Evolutionary conservation across 2,113 vertebrate species (phyloP), one percentile per base, ranked within the genome.

Genomic region (Pangasianodon gigas): DNA sequence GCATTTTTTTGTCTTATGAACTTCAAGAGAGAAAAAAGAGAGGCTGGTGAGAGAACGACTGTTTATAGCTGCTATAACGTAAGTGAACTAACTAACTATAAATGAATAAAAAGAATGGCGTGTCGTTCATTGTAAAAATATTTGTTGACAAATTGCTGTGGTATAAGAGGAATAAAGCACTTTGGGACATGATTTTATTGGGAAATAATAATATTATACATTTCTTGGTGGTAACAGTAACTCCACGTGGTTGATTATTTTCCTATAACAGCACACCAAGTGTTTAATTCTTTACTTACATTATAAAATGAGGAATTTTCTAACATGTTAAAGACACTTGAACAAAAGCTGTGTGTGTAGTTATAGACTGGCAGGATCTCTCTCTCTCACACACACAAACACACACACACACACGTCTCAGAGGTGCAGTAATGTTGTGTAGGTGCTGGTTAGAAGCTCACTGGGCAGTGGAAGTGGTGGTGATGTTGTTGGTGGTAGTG

Each of bases 331-430:
- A 71, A 71, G 69, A 29, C 10, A 11, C 26, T n/a, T 6, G n/a
- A 71, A n/a, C 11, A 48, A 79, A 79, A 79, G 75, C 46, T 79
- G 77, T 80, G 46, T 75, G 71, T 74, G 13, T 37, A 74, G 69
- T 8, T 77, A 51, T 26, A 52, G 46, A n/a, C 26, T 52, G 26
- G 29, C 46, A 51, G 44, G 24, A 48, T 46, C 29, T 52, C 32
- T 29, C 58, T 41, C 41, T 48, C 60, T 58, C 79, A 67, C 77
- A 82, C 87, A 37, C 87, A 88, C 69, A 44, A 19, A 3, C 41
- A 24, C 32, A 44, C 46, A 29, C 24, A 51, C 13, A 80, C 77
- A 51, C 46, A 16, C 5, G 1, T n/a, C 77, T 51, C 11, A 80
- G 77, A 51, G 77, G 77, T 51, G 77, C 77, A 51, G 77, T 51